Percentiles rank a stretch among this genome's conserved stretches.
These are phyloP conservation scores for Athrips mouffetella DNA, from an alignment of 2,888 invertebrate genomes.

Conservation along the genomic window DNA sequence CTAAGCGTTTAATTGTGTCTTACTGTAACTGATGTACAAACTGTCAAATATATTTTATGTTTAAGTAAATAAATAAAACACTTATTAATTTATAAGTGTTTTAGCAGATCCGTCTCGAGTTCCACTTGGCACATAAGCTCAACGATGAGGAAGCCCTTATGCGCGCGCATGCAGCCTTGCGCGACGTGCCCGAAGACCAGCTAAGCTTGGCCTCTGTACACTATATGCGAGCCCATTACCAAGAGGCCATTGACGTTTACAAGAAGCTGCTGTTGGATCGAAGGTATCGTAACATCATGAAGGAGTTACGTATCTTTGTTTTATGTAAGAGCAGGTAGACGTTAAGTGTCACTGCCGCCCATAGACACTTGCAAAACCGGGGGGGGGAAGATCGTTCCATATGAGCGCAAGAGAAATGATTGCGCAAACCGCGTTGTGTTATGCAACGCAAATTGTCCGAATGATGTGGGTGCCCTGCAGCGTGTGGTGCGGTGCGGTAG, in stretches of 20 bases:
- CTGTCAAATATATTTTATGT: neutral
- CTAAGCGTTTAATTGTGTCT: too few species aligned
- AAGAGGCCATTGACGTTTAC: conserved; percentile 99
- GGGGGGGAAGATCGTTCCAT: too few species aligned
- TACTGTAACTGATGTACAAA: too few species aligned
- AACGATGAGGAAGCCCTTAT: conserved; percentile 91
- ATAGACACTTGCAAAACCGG: too few species aligned
- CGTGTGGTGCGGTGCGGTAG: too few species aligned
- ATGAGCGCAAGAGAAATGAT: too few species aligned
- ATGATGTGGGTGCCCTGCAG: too few species aligned
- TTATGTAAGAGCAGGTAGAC: neutral
- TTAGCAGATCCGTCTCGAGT: conserved; percentile 86
- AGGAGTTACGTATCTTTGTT: conserved; percentile 21
- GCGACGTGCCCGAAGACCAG: conserved; percentile 95
- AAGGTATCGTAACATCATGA: too few species aligned
- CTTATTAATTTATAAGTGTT: conserved; percentile 29
- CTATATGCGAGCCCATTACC: conserved; percentile 96
- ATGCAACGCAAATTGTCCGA: too few species aligned
- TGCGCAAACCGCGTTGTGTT: too few species aligned
- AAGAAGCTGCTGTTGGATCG: conserved; percentile 94
- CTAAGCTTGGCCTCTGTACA: conserved; percentile 97
- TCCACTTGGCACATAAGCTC: conserved; percentile 96
- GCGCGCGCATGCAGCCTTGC: conserved; percentile 89
- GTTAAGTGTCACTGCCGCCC: neutral
- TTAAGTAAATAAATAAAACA: conserved; percentile 14